Base-by-base conservation (phyloP, 1,140 invertebrate genomes). In the Bombus pascuorum region DNA sequence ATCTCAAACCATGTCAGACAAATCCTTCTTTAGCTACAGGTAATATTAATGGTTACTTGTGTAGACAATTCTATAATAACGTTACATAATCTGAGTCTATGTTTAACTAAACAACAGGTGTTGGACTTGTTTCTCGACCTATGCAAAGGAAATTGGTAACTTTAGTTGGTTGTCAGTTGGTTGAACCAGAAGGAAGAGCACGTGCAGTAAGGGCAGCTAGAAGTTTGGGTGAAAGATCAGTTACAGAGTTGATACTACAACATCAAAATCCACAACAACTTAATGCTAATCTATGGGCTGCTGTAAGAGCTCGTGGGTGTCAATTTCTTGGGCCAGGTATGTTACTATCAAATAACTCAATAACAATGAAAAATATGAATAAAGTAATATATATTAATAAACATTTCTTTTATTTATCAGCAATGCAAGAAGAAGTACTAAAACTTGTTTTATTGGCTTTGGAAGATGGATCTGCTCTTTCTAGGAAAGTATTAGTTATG, bases 401-500 rank as follows among this genome's bases (percentile, higher is more conserved):
- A 44, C 12, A 42, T 72, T 18, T 9, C 32, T 47, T 44, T 77
- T 62, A 73, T 9, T 47, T 70, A 82, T 73, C 93, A 97, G 98
- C 98, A 10, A 99, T 99, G 99, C 99, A 99, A 96, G 99, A 99
- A 95, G 99, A 99, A 95, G 99, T 99, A 6, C 95, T 99, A 1
- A 98, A 98, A 94, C 95, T 99, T 74, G 99, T 99, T 32, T 95
- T 99, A 12, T 94, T 99, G 78, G 98, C 99, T 4, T 95, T 99
- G 53, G 98, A 99, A 95, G 99, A 99, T 95, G 99, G 99, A 10
- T 99, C 98, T 9, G 98, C 98, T n/a, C 95, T 99, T 84, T 99
- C 99, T 1, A 96, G 99, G 83, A 99, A 99, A 96, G 99, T 99
- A 42, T 95, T 99, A 87, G 99, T 99, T 66, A 98, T 99, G 97